These are phyloP conservation scores for Apotomis capreana DNA, from an alignment of 2,888 invertebrate genomes.

Conservation along the genomic window DNA sequence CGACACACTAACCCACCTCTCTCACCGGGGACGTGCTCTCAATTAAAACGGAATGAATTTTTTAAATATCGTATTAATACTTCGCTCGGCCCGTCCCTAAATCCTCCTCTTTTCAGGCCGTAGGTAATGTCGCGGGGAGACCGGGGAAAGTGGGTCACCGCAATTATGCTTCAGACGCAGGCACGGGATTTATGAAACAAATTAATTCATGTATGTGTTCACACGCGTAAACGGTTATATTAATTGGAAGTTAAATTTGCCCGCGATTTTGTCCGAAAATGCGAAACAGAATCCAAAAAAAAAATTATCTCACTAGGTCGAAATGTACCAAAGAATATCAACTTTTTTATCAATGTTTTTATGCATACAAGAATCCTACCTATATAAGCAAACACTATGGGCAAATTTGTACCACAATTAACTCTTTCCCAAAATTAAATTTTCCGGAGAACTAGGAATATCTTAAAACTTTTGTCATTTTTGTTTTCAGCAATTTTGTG, in stretches of 20 bases:
- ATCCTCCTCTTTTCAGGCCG: constrained; percentile 47
- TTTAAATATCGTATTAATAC: constrained; percentile 54
- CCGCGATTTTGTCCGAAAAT: not conserved
- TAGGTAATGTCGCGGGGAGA: constrained; percentile 54
- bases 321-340: no score
- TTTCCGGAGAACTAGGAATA: no score
- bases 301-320: no score
- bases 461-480: no score
- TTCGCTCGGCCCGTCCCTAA: constrained; percentile 46
- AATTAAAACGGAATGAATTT: constrained; percentile 48
- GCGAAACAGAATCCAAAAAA: not conserved
- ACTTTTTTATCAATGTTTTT: no score
- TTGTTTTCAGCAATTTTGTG: no score
- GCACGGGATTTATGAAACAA: constrained; percentile 65
- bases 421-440: no score
- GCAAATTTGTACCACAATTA: no score
- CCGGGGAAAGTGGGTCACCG: constrained; percentile 67
- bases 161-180: constrained; percentile 64
- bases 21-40: constrained; percentile 41
- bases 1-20: not conserved
- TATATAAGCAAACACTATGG: no score
- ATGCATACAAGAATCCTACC: no score
- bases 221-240: constrained; percentile 37
- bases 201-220: constrained; percentile 61
- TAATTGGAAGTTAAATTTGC: constrained; percentile 3